Evolutionary conservation across 2,888 invertebrate species (phyloP).

Genomic region (Camptogramma bilineatum): DNA sequence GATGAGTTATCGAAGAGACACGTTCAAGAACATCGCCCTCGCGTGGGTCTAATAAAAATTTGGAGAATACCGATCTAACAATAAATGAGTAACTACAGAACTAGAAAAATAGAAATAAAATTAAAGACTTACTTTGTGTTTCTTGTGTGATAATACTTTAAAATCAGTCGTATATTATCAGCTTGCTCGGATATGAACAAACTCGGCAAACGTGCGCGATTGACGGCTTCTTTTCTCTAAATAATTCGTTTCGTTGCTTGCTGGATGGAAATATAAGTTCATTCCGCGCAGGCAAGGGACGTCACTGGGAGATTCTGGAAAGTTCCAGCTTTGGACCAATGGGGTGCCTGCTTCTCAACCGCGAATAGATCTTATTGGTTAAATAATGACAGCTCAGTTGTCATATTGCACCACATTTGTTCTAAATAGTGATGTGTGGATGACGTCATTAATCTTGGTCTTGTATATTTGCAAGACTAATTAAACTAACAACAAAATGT

Average conservation of each 20-base stretch:
- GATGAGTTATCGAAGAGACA: background rate
- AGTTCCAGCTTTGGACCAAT: slow-evolving; percentile 72
- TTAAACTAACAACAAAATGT: background rate
- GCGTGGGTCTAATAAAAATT: slow-evolving; percentile 2
- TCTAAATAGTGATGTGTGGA: slow-evolving; percentile 48
- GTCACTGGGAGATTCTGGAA: slow-evolving; percentile 80
- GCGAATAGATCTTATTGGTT: slow-evolving; percentile 62
- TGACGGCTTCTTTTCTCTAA: slow-evolving; percentile 78
- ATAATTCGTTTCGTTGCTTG: slow-evolving; percentile 76
- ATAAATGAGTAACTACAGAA: background rate
- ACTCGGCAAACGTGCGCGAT: slow-evolving; percentile 82
- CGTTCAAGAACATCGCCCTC: slow-evolving; percentile 29
- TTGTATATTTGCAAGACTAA: background rate
- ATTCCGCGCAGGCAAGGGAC: slow-evolving; percentile 64
- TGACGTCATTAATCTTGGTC: background rate
- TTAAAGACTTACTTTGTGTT: slow-evolving; percentile 65
- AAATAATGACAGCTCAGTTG: slow-evolving; percentile 47
- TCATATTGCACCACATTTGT: slow-evolving; percentile 38
- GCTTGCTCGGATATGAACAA: slow-evolving; percentile 67
- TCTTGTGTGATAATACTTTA: slow-evolving; percentile 56
- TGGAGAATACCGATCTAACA: background rate
- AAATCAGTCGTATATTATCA: slow-evolving; percentile 64
- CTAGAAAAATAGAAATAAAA: slow-evolving; percentile 1
- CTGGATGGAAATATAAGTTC: slow-evolving; percentile 55
- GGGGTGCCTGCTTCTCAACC: slow-evolving; percentile 44